A percentile compares a stretch with the other conserved stretches of the same genome.
phyloP scores from a whole-genome alignment of 2,888 invertebrate species.

The Lymantria dispar region DNA sequence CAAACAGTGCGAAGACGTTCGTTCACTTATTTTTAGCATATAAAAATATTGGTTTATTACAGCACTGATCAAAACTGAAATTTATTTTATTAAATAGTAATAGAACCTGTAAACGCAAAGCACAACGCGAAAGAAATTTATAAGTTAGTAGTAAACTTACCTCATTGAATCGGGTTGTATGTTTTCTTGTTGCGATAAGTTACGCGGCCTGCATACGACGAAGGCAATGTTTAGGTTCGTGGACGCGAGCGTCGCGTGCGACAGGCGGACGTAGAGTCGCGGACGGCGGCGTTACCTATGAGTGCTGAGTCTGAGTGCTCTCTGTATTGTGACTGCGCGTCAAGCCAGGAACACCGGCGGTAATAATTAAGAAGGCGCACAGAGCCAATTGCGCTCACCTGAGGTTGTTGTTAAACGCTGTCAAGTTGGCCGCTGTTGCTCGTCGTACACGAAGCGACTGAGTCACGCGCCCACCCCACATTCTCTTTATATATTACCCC shows the following conservation, averaged over 20 bases:
- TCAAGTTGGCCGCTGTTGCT: conserved; percentile 44
- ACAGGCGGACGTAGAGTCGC: conserved; percentile 34
- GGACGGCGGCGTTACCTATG: conserved; percentile 16
- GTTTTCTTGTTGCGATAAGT: conserved; percentile 38
- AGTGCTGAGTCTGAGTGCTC: conserved; percentile 13
- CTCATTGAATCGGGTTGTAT: conserved; percentile 52
- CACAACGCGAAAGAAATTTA: conserved; percentile 18
- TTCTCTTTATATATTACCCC: conserved; percentile 73
- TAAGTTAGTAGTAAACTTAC: conserved; percentile 37
- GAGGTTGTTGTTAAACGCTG: conserved; percentile 22
- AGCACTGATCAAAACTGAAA: too few relatives aligned
- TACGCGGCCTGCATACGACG: conserved; percentile 42
- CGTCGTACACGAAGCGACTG: conserved; percentile 64
- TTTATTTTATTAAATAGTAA: not conserved
- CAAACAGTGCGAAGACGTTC: too few relatives aligned
- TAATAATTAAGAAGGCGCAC: conserved; percentile 29
- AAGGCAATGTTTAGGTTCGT: conserved; percentile 22
- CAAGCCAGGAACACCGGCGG: conserved; percentile 29
- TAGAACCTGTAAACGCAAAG: conserved; percentile 34
- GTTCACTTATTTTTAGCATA: too few relatives aligned
- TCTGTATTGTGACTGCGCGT: conserved; percentile 36
- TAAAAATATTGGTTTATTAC: too few relatives aligned
- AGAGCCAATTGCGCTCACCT: conserved; percentile 44
- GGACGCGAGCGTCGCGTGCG: conserved; percentile 40
- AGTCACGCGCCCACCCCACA: conserved; percentile 57